Evolutionary conservation across 2,888 invertebrate genomes (phyloP).

Genomic region (Phania funesta): DNA sequence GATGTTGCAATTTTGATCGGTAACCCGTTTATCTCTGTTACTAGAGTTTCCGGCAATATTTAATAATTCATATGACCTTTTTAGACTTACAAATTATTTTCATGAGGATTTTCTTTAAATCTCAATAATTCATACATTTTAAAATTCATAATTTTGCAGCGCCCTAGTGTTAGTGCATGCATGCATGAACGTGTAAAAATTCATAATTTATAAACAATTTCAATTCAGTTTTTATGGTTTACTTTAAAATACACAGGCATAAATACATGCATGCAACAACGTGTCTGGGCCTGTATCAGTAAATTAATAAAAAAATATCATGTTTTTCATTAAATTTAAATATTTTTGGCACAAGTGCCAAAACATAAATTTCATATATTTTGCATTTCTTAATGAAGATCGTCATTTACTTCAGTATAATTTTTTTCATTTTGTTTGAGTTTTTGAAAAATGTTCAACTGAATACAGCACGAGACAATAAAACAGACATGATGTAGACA

Average conservation of each 20-base stretch:
- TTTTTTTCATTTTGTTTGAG: constrained; percentile 12
- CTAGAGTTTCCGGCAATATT: too few relatives aligned
- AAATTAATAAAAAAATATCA: constrained; percentile 20
- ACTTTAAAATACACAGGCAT: constrained; percentile 12
- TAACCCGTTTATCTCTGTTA: too few relatives aligned
- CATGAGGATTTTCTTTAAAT: too few relatives aligned
- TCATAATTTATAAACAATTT: constrained; percentile 43
- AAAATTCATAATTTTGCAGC: background rate
- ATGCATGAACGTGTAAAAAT: constrained; percentile 29
- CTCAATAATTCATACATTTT: too few relatives aligned
- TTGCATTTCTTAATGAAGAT: background rate
- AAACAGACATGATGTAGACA: constrained; percentile 54
- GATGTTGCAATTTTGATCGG: too few relatives aligned
- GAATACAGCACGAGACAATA: constrained; percentile 64
- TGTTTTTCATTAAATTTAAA: constrained; percentile 7
- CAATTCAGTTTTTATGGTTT: constrained; percentile 40
- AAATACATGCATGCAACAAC: background rate
- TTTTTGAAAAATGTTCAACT: background rate
- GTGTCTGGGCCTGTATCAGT: background rate
- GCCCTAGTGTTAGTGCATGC: background rate
- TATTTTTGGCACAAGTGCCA: constrained; percentile 59
- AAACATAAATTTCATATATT: constrained; percentile 49
- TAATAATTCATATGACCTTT: too few relatives aligned
- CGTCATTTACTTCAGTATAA: constrained; percentile 5
- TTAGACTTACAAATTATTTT: too few relatives aligned